Base-by-base conservation (phyloP, 2,797 vertebrate genomes). In the Synanceia verrucosa region DNA sequence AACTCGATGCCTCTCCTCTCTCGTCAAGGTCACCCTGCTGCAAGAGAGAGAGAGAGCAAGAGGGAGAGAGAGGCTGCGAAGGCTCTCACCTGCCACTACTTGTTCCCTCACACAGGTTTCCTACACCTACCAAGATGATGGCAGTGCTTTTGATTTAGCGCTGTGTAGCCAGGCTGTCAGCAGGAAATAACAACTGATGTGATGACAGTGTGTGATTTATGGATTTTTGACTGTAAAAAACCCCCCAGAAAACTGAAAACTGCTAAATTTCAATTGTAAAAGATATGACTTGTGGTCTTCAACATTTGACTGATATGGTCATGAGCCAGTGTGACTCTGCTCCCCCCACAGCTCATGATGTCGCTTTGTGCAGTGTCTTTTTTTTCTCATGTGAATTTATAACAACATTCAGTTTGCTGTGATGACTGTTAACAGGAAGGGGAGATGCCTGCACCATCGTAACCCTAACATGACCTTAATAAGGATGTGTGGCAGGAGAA, bases 21-120 rank as follows among this genome's bases (percentile, higher is more conserved):
- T 76, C 73, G 47, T 82, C 91, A 93, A 93, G 92, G 93, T 93
- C 90, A 90, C 86, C 73, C 81, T 51, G 65, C 83, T 78, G 67
- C 69, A 75, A 24, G 52, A 55, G 33, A 36, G 19, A 33, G 28
- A 33, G 50, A 18, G 18, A 43, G 51, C 44, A 58, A 70, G 61
- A 60, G 26, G 55, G 64, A 58, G 23, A 69, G 74, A 76, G 74
- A 73, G 76, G 60, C 66, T 80, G 78, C 23, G 75, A 86, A 82
- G 39, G 52, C 56, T 86, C 65, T 83, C 84, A 86, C 66, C 77
- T 84, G 84, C 78, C 76, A 61, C 70, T 28, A 2, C 70, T 48
- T n/a, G 60, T 79, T 80, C 75, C 55, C 61, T 71, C 6, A 4
- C 36, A 39, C 19, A 71, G 64, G 46, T 33, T 71, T 78, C 62